Base-by-base conservation (phyloP, 2,888 invertebrate genomes). In the Nematopogon swammerdamellus region DNA sequence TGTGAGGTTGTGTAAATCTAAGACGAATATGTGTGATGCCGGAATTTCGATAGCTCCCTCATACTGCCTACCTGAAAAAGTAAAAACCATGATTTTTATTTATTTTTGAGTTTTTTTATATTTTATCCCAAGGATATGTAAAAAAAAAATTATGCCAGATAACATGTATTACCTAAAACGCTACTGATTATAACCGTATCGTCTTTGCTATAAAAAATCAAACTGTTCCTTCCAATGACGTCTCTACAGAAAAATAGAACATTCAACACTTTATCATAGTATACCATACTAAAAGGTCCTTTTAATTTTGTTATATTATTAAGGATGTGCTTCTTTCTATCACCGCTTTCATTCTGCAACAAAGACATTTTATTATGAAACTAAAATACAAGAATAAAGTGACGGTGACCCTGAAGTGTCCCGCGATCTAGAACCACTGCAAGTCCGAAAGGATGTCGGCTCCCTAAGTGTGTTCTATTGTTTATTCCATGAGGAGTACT, bases 241-340 rank as follows among this genome's bases (percentile, higher is more conserved):
- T 97, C 97, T 62, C 96, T 82, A 1, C 88, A 88, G 70, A 96
- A 94, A 80, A 89, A 93, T 43, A 97, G 58, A 14, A 66, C 64
- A 44, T 82, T 70, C 1, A 64, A 68, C 3, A 56, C 47, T 61
- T 82, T 85, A 60, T 89, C 82, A 64, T 85, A 91, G 64, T 87
- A 92, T 56, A 96, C 82, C 52, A 96, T 81, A 50, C 92, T 86
- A 71, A 88, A 95, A 20, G 97, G 96, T 2, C 97, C 97, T 56
- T 88, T 81, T 1, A 95, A 66, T 29, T 60, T 60, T 52, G 75
- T 72, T 45, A 95, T 64, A 45, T 80, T 65, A n/a, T 64, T 57
- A 17, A 82, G 52, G 42, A 83, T 60, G 44, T 74, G 55, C 11
- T 58, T 52, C 48, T 67, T 19, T 42, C 19, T 36, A 14, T 19